phyloP scores from a whole-genome alignment of 37 sponge, comb jelly and placozoan genomes.

The Beroe forskalii region DNA sequence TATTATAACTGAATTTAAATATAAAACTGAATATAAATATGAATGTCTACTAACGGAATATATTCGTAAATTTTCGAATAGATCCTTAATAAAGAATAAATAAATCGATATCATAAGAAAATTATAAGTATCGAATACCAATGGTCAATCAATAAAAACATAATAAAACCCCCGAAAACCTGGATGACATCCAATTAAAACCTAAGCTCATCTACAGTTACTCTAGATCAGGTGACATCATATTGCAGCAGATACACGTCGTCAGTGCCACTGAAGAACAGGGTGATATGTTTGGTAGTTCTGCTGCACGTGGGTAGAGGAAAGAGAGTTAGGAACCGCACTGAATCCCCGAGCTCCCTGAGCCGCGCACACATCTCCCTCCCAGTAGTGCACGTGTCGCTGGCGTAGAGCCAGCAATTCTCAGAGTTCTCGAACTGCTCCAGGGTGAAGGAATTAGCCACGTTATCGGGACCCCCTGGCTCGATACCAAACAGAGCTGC shows the following conservation, averaged over 20 bases:
- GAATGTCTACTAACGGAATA: too few species aligned
- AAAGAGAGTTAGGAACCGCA: not conserved
- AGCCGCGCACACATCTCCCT: not conserved
- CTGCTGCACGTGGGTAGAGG: not conserved
- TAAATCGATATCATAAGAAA: too few species aligned
- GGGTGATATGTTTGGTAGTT: not conserved
- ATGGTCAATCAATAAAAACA: too few species aligned
- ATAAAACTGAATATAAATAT: too few species aligned
- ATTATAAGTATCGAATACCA: too few species aligned
- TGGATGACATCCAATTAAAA: too few species aligned
- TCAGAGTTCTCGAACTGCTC: not conserved
- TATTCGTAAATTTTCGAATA: too few species aligned
- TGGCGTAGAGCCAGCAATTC: not conserved
- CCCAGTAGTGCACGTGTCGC: constrained; percentile 7
- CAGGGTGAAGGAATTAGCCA: not conserved
- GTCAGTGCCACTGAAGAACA: not conserved
- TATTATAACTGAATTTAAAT: too few species aligned
- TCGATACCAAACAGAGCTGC: not conserved
- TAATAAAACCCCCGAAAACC: too few species aligned
- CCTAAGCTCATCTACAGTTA: too few species aligned
- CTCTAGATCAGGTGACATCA: not conserved
- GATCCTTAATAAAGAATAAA: too few species aligned
- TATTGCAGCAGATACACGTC: constrained; percentile 35
- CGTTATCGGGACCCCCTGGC: constrained; percentile 18
- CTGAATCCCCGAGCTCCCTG: not conserved